phyloP scores from a whole-genome alignment of 2,888 invertebrate species.

The Rapana venosa region DNA sequence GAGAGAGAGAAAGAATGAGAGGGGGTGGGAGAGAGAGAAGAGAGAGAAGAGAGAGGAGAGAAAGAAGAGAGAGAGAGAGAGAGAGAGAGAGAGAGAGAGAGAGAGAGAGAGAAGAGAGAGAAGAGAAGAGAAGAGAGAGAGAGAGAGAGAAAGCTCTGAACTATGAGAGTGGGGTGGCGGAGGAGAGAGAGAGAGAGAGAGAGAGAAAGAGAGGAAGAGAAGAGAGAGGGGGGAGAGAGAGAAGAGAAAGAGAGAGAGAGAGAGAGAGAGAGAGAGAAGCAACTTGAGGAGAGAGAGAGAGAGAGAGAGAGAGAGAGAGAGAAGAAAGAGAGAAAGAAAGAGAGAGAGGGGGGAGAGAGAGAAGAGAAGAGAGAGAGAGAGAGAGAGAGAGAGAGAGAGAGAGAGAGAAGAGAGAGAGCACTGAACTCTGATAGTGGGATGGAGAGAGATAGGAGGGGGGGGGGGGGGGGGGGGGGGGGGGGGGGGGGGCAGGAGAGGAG shows the following conservation, averaged over 20 bases:
- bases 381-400: slow-evolving; percentile 1
- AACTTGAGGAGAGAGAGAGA: not conserved
- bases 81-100: not conserved
- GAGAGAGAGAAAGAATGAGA: not conserved
- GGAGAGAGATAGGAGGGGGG: no score
- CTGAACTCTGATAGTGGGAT: no score
- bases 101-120: not conserved
- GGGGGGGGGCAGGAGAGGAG: no score
- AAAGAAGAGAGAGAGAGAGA: not conserved
- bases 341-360: not conserved
- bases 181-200: not conserved
- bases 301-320: not conserved
- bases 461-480: no score
- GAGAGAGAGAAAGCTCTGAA: no score
- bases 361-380: not conserved
- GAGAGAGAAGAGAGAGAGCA: no score
- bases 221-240: not conserved
- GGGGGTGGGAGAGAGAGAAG: not conserved
- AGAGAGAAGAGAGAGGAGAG: not conserved
- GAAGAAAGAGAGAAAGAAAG: not conserved
- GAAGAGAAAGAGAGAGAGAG: not conserved
- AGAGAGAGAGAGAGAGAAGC: no score
- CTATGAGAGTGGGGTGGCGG: no score
- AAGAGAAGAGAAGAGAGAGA: not conserved
- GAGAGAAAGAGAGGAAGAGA: not conserved